Conservation (phyloP, 1,140 invertebrate species). For the Cydia splendana region DNA sequence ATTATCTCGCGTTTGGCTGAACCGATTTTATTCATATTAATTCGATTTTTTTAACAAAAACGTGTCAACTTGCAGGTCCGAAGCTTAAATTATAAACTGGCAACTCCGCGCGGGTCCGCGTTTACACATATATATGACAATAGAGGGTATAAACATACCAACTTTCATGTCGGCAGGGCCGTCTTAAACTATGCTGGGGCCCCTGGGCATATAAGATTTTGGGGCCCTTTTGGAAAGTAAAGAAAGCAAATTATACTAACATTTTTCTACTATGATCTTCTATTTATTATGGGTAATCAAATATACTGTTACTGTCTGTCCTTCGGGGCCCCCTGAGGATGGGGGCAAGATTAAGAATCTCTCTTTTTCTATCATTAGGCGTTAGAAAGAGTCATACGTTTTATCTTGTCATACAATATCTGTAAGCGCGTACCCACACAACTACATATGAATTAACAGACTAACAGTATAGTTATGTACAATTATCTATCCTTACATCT, state of each 20-base stretch:
- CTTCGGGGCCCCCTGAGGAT: too few relatives aligned
- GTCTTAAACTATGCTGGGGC: too few relatives aligned
- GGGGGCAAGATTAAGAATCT: background rate
- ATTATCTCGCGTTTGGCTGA: too few relatives aligned
- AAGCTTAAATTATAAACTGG: background rate
- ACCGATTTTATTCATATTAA: background rate
- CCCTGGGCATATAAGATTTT: too few relatives aligned
- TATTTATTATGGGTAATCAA: too few relatives aligned
- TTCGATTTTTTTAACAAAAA: background rate
- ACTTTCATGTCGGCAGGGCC: too few relatives aligned
- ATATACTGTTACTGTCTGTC: too few relatives aligned
- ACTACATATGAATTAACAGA: background rate
- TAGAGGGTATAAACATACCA: too few relatives aligned
- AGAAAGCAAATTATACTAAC: too few relatives aligned
- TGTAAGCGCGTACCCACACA: slow-evolving; percentile 1
- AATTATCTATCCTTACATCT: background rate
- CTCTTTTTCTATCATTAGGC: background rate
- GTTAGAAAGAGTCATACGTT: background rate
- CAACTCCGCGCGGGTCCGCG: background rate
- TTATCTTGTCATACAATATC: background rate
- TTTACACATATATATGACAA: background rate
- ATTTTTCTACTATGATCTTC: too few relatives aligned
- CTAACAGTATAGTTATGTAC: background rate
- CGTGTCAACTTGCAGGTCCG: background rate
- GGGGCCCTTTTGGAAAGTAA: too few relatives aligned